Base-by-base conservation (phyloP, 2,797 vertebrate genomes). In the Rallus crepitans region DNA sequence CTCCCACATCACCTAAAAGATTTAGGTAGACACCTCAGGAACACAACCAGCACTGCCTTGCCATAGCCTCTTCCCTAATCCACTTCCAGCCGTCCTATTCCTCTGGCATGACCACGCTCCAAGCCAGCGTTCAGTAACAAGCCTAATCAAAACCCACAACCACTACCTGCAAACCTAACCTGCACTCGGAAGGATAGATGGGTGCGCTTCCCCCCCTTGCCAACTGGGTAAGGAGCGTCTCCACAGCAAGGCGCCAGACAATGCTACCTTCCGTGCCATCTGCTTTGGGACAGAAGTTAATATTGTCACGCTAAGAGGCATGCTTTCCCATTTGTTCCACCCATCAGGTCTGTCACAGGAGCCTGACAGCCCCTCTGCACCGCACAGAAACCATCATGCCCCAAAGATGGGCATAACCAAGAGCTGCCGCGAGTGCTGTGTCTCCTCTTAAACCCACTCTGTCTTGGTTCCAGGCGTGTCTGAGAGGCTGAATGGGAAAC, bases 311-410 rank as follows among this genome's bases (percentile, higher is more conserved):
- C 39, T 80, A 68, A 77, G 2, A 64, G 50, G 56, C 11, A 0
- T 21, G 14, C 69, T 52, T 57, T 78, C 50, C 45, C 75, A 53
- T 73, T 83, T 42, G 65, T 77, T 73, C 56, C 70, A 83, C 52
- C n/a, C 6, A 0, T 23, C 60, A n/a, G 42, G 39, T 50, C 78
- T 13, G 8, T 27, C 82, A 37, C 18, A 24, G 56, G 37, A 73
- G 65, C 35, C 28, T 17, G 30, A 66, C 33, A n/a, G 30, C 31
- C 63, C 40, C 59, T 55, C 70, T 11, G 37, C 8, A 24, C 37
- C 1, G 0, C 27, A 15, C 2, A 1, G 27, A 55, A 42, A 73
- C 8, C 6, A 0, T 8, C 1, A 0, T 18, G 20, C 15, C 11
- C 1, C 0, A 11, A 12, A 35, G 17, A 23, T 2, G 15, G 40